phyloP scores from a whole-genome alignment of 2,113 vertebrate genomes.

The Pteruthius melanotis region DNA sequence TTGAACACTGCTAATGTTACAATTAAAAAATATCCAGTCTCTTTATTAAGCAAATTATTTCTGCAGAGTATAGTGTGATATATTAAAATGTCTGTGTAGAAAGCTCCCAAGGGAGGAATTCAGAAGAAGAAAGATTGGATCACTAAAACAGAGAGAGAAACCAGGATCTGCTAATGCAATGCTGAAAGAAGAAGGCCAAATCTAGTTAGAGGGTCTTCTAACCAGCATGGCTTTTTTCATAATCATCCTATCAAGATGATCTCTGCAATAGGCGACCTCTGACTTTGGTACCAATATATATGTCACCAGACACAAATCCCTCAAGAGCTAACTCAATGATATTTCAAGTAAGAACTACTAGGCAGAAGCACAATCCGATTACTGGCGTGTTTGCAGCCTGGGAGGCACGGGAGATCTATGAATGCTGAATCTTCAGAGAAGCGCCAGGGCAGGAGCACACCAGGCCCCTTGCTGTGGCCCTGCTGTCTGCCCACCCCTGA shows the following conservation, averaged over 20 bases:
- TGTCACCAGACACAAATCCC: conserved; percentile 60
- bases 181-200: conserved; percentile 21
- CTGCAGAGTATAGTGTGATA: conserved; percentile 27
- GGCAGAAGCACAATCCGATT: conserved; percentile 28
- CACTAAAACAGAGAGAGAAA: conserved; percentile 50
- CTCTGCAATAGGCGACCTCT: conserved; percentile 36
- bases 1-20: neutral
- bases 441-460: neutral
- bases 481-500: neutral
- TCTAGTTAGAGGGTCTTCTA: conserved; percentile 52
- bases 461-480: fast-evolving
- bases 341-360: conserved; percentile 26
- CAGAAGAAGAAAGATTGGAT: conserved; percentile 48
- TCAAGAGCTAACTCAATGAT: conserved; percentile 58
- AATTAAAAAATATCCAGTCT: conserved; percentile 19
- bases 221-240: conserved; percentile 33
- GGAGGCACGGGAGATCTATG: neutral
- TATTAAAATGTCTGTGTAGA: conserved; percentile 36
- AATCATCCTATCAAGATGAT: conserved; percentile 43
- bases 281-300: conserved; percentile 42
- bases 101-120: conserved; percentile 49
- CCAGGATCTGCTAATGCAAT: conserved; percentile 5
- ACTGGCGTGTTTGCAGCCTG: neutral
- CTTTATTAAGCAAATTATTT: conserved; percentile 48
- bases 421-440: neutral